phyloP scores from a whole-genome alignment of 2,113 vertebrate genomes.

The Osmerus eperlanus region DNA sequence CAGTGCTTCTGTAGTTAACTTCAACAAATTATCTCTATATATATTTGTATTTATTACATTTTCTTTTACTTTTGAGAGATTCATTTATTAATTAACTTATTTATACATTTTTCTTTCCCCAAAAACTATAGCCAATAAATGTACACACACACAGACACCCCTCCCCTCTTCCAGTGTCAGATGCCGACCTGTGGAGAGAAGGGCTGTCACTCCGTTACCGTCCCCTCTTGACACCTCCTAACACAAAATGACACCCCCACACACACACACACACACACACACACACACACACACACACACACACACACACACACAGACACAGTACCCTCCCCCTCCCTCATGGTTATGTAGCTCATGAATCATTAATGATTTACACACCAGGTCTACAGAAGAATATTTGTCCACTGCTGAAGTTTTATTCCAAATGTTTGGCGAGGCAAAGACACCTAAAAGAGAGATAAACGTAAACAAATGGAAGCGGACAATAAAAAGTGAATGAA shows the following conservation, averaged over 20 bases:
- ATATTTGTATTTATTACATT: no score
- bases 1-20: no score
- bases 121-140: background rate
- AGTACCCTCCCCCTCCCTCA: background rate
- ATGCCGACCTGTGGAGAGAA: background rate
- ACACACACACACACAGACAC: background rate
- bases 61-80: no score
- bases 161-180: background rate
- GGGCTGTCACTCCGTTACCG: conserved; percentile 11
- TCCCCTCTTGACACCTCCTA: conserved; percentile 6
- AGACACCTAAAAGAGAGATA: background rate
- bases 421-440: no score
- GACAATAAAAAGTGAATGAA: background rate
- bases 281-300: background rate
- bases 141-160: background rate
- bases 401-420: no score
- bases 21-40: no score
- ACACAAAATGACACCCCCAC: conserved; percentile 10
- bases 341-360: background rate
- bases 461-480: background rate
- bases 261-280: background rate
- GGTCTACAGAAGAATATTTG: no score
- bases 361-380: background rate
- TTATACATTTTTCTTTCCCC: no score
- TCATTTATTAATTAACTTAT: no score